Base-by-base conservation (phyloP, 2,113 vertebrate genomes). In the Daboia siamensis region DNA sequence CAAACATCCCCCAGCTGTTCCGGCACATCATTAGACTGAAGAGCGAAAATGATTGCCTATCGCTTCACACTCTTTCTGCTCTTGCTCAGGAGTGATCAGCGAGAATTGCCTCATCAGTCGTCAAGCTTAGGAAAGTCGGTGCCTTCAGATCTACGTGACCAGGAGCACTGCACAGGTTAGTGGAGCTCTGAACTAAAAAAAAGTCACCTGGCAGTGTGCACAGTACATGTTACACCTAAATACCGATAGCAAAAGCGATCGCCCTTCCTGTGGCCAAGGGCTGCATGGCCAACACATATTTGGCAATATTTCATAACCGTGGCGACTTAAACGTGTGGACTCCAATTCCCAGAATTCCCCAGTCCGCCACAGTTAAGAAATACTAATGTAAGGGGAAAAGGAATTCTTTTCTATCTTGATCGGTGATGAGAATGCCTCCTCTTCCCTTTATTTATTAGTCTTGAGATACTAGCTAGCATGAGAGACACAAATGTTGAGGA, bases 61-160 rank as follows among this genome's bases (percentile, higher is more conserved):
- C 29, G 21, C 48, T 80, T 69, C 33, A 33, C 17, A 11, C 8
- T 61, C 12, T 84, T 91, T 90, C 29, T 89, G 24, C 10, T 74
- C 56, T 86, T 64, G 33, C 13, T 24, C 90, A 97, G 96, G 94
- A 51, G 90, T 74, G 91, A 96, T 88, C 90, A 94, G n/a, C 26
- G 88, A 61, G 64, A 10, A 3, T 87, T 89, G 90, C 88, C 91
- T 94, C 90, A 80, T 88, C 94, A 94, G 55, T 87, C 90, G 1
- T 39, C 85, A 3, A 20, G 52, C 29, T 1, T 29, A 5, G 88
- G 54, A 93, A 24, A 51, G 24, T 54, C 94, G 90, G 51, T 44
- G 1, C 13, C 92, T 88, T 88, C 74, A 33, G 88, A 93, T 21
- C 92, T 46, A 69, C 86, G 12, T 0, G 94, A 94, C 8, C 92